These are phyloP conservation scores for Calypte anna DNA, from an alignment of 2,113 vertebrate genomes.

Conservation along the genomic window DNA sequence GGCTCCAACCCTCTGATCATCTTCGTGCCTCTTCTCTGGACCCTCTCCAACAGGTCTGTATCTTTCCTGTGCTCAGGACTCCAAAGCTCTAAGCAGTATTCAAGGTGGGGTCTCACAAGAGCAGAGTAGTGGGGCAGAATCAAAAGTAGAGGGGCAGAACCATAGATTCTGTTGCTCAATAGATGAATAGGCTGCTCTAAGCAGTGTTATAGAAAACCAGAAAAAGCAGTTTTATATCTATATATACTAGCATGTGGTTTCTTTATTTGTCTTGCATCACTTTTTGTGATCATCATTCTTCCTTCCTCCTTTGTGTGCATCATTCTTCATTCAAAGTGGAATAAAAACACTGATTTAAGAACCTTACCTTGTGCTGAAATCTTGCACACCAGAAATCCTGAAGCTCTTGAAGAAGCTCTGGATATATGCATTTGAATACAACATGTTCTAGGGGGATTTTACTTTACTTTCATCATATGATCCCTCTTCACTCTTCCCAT, in stretches of 20 bases:
- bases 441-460: not conserved
- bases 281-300: not conserved
- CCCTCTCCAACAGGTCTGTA: too few relatives aligned
- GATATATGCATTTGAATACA: not conserved
- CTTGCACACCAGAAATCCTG: not conserved
- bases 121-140: too few relatives aligned
- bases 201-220: not conserved
- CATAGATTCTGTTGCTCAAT: too few relatives aligned
- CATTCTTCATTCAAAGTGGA: slow-evolving; percentile 1
- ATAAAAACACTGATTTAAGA: not conserved
- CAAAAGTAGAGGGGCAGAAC: too few relatives aligned
- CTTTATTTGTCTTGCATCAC: not conserved
- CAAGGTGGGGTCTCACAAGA: too few relatives aligned
- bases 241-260: not conserved
- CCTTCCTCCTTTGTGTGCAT: not conserved
- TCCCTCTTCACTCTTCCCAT: not conserved
- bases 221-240: not conserved
- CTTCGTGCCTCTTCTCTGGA: too few relatives aligned
- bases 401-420: not conserved
- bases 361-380: not conserved
- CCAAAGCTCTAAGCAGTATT: too few relatives aligned
- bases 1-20: too few relatives aligned
- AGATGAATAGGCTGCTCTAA: not conserved
- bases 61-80: too few relatives aligned
- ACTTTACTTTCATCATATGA: not conserved